Percentiles rank a stretch among this genome's conserved stretches.
These are phyloP conservation scores for Meriones unguiculatus DNA, from an alignment of 2,113 vertebrate species.

Conservation along the genomic window DNA sequence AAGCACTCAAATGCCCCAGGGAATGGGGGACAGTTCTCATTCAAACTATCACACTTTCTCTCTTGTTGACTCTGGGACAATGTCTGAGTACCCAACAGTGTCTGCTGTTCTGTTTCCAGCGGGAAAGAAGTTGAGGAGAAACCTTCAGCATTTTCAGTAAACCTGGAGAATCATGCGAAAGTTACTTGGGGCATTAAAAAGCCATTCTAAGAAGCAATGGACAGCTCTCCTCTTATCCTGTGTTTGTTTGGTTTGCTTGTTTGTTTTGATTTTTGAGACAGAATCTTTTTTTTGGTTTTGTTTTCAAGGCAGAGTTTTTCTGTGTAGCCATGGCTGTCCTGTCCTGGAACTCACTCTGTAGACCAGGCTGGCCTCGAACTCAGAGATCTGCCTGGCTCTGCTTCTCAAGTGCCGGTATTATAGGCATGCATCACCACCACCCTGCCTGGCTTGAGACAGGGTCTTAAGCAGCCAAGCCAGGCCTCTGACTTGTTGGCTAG, in stretches of 20 bases:
- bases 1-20: neutral
- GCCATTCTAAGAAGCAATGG: neutral
- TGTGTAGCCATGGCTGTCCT: no score
- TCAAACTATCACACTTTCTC: neutral
- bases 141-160: slow-evolving; percentile 19
- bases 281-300: no score
- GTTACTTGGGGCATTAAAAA: neutral
- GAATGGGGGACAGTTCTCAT: neutral
- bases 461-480: neutral
- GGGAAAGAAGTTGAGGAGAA: neutral
- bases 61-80: neutral
- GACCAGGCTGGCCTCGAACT: neutral
- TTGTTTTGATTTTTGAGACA: neutral
- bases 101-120: neutral
- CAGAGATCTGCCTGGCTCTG: neutral
- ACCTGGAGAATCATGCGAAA: neutral
- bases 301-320: no score
- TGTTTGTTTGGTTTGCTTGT: neutral
- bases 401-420: neutral
- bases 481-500: neutral
- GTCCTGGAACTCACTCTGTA: neutral
- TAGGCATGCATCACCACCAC: neutral
- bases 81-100: neutral
- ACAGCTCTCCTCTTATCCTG: neutral
- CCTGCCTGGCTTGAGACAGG: neutral